Evolutionary conservation across 2,797 vertebrate genomes (phyloP), one percentile per base, ranked within the genome.

Genomic region (Sebastes trivittatus): DNA sequence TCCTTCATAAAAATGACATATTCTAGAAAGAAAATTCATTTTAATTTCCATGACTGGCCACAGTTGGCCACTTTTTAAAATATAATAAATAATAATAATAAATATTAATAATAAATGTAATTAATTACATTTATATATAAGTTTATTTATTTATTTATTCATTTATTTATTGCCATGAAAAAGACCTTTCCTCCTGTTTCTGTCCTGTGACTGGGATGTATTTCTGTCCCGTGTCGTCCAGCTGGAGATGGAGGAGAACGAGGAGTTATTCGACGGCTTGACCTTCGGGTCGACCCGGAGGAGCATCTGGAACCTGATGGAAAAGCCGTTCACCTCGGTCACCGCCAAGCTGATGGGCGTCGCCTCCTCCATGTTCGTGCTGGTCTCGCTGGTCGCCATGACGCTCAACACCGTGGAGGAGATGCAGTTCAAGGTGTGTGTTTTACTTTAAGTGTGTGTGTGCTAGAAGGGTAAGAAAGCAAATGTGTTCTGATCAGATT

Each of bases 361-460:
- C 25, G 94, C 97, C 79, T 98, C 98, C 77, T 98, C 97, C 84
- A 92, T 98, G 62, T 98, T 98, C 0, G 98, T 99, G 61, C 94
- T 99, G 60, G 76, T 98, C 69, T 99, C 98, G 0, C 96, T 99
- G 34, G 97, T 98, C 14, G 96, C 97, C 11, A 96, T 99, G 96
- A 97, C 96, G 0, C 96, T 99, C 74, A 98, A 97, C 90, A 99
- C 98, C 0, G 97, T 99, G 71, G 97, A 98, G 68, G 98, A 99
- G 89, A 96, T 98, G 97, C 97, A 98, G 81, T 95, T 96, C 25
- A 88, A 90, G 87, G 93, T 92, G 68, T 16, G 83, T 65, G 5
- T 30, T 70, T 54, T 2, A 22, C 11, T 11, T 4, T 62, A 8
- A 49, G 58, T 64, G 68, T 36, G 49, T 49, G 14, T 34, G n/a